These are phyloP conservation scores for Ceratothoa steindachneri DNA, from an alignment of 2,888 invertebrate species.

Conservation along the genomic window DNA sequence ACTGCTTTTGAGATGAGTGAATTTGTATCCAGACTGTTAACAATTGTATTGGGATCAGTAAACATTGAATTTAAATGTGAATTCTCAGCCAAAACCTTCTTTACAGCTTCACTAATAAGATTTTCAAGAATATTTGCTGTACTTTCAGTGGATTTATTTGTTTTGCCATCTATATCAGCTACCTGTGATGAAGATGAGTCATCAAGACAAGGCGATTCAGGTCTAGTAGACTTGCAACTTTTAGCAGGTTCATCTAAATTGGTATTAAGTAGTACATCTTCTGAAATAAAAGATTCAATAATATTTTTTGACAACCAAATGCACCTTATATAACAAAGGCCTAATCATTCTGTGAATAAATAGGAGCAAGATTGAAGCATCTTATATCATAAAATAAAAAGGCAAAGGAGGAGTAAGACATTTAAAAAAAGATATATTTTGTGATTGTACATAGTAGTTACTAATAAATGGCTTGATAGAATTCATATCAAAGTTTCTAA, in stretches of 20 bases:
- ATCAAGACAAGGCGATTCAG: too few relatives aligned
- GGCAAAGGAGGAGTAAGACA: too few relatives aligned
- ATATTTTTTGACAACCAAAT: background rate
- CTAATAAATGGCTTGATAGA: too few relatives aligned
- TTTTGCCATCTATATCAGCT: too few relatives aligned
- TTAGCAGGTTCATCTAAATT: background rate
- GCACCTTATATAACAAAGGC: too few relatives aligned
- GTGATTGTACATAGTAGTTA: too few relatives aligned
- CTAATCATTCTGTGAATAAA: too few relatives aligned
- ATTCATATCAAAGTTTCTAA: too few relatives aligned
- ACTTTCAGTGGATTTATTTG: background rate
- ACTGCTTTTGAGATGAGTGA: constrained; percentile 9
- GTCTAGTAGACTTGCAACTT: background rate
- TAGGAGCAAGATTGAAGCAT: too few relatives aligned
- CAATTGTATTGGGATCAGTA: constrained; percentile 19
- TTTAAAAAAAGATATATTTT: too few relatives aligned
- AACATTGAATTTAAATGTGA: constrained; percentile 20
- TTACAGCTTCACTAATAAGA: constrained; percentile 39
- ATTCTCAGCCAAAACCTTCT: constrained; percentile 36
- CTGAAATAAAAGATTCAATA: background rate
- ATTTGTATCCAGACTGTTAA: constrained; percentile 18
- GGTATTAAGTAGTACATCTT: background rate
- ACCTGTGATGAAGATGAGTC: too few relatives aligned
- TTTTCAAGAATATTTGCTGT: constrained; percentile 34
- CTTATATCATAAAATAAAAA: too few relatives aligned